These are phyloP conservation scores for Bradypus variegatus DNA, from an alignment of 2,797 vertebrate genomes.

Conservation along the genomic window DNA sequence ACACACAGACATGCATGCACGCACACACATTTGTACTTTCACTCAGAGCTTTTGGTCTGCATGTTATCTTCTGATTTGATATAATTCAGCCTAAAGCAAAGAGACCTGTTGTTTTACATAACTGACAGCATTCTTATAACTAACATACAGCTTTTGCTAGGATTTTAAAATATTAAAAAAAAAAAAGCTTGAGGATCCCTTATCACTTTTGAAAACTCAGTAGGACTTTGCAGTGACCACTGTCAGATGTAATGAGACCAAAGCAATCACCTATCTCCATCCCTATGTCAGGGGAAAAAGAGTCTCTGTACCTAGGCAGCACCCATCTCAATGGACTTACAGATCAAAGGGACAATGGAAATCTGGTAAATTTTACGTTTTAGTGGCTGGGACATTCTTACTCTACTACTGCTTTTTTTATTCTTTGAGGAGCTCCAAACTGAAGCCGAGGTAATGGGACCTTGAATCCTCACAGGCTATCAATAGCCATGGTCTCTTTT, in stretches of 20 bases:
- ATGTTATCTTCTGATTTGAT: neutral
- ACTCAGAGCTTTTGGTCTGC: neutral
- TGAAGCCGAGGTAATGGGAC: neutral
- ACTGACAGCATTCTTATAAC: neutral
- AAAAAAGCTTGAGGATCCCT: neutral
- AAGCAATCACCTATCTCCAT: neutral
- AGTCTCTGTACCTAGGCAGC: neutral
- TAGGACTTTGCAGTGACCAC: neutral
- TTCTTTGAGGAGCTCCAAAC: neutral
- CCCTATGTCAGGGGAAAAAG: neutral
- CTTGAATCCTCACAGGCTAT: neutral
- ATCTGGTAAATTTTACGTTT: neutral
- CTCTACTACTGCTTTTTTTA: neutral
- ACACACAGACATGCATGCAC: no score
- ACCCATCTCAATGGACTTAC: neutral
- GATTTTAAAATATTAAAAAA: neutral
- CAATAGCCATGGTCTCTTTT: neutral
- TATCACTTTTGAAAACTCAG: neutral
- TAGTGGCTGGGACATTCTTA: neutral
- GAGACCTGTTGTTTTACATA: neutral
- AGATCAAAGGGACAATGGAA: neutral
- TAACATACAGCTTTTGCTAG: neutral
- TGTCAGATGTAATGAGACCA: neutral
- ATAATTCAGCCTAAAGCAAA: neutral
- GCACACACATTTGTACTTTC: neutral